A percentile compares a stretch with the other conserved stretches of the same genome.
Conservation (phyloP, 64 coral and sea anemone genomes). For the Exaiptasia diaphana region DNA sequence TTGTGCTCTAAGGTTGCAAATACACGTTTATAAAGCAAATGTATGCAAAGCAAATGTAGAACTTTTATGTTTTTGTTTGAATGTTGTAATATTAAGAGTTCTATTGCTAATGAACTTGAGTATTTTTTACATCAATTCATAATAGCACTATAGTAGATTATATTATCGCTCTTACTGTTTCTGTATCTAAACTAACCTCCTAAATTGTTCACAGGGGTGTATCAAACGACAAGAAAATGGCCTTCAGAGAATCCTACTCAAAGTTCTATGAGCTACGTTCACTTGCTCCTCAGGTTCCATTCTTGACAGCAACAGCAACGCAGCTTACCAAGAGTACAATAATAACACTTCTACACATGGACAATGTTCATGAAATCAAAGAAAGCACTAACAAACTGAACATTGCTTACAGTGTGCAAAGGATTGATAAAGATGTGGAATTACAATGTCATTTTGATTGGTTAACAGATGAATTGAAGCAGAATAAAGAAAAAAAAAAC, state of each 20-base stretch:
- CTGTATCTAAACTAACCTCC: background rate
- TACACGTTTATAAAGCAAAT: too few relatives aligned
- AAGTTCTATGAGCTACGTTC: slow-evolving; percentile 53
- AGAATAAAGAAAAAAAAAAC: background rate
- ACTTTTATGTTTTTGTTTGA: too few relatives aligned
- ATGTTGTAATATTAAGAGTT: too few relatives aligned
- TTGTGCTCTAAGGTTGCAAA: too few relatives aligned
- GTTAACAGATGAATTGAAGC: slow-evolving; percentile 32
- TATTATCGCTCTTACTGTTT: too few relatives aligned
- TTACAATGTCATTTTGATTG: slow-evolving; percentile 51
- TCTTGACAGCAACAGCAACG: slow-evolving; percentile 61
- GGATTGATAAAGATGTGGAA: slow-evolving; percentile 56
- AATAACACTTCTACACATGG: slow-evolving; percentile 24
- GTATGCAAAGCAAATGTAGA: too few relatives aligned
- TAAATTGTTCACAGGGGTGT: too few relatives aligned
- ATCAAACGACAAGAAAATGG: slow-evolving; percentile 55
- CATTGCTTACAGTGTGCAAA: slow-evolving; percentile 43
- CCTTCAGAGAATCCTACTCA: slow-evolving; percentile 32
- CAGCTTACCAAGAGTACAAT: slow-evolving; percentile 27
- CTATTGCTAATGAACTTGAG: too few relatives aligned
- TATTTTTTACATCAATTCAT: too few relatives aligned
- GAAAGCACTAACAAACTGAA: slow-evolving; percentile 69
- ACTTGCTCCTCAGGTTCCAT: slow-evolving; percentile 1
- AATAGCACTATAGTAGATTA: too few relatives aligned
- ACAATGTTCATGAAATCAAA: slow-evolving; percentile 58